Evolutionary conservation across 2,113 vertebrate genomes (phyloP), one percentile per base, ranked within the genome.

Genomic region (Tachysurus vachellii): DNA sequence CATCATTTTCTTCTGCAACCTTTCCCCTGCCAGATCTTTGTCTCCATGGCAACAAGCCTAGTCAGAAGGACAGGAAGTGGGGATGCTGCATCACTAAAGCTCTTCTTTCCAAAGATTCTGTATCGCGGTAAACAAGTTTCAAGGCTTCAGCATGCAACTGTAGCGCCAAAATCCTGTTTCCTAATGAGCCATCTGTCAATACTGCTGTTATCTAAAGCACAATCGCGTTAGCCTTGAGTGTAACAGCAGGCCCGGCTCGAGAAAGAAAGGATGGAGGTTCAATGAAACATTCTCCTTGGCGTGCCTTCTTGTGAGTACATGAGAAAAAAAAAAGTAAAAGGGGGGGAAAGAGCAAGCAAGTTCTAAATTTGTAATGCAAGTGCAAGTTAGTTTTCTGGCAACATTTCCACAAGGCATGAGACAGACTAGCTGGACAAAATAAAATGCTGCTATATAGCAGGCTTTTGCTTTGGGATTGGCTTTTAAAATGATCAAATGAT

Each of bases 131-230:
- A 90, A 86, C 84, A 90, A 84, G 80, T 90, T 89, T 89, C 81
- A 89, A 88, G 82, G 84, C 59, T 77, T 88, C 57, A 13, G 44
- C 50, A 16, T 50, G 47, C 57, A 68, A 75, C 44, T 16, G 23
- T 76, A 82, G 61, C 28, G 47, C 26, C 77, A 86, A 84, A 89
- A 88, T 89, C 84, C 88, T 92, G 89, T 89, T 93, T 89, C 88
- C 89, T 93, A 94, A 94, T 93, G 93, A 95, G 91, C 92, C 93
- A 93, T 92, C 93, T 93, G 93, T 92, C 92, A 92, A 71, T 71
- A 81, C 36, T 85, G 47, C 91, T 82, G 88, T 91, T 91, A 90
- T 88, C 89, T n/a, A 81, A 88, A 75, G 82, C 73, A 82, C 64
- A 77, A 89, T 86, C 83, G 66, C 50, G 86, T 88, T 79, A 71